Percentiles rank a stretch among this genome's conserved stretches.
Evolutionary conservation across 1,140 invertebrate genomes (phyloP).

Genomic region (Hyphantria cunea): DNA sequence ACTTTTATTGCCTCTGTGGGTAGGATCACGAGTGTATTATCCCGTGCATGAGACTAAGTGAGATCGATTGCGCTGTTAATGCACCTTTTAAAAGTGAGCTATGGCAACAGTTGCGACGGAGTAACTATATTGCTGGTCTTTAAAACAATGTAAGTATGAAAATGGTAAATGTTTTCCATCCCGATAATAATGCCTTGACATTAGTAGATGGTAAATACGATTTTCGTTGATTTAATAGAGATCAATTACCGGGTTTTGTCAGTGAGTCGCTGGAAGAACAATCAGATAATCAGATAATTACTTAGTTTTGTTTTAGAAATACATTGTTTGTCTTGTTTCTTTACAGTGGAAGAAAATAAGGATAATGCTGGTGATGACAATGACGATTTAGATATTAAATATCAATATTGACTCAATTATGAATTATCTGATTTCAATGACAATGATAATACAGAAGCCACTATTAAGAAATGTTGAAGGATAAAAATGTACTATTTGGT

Average conservation of each 20-base stretch:
- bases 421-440: constrained; percentile 7
- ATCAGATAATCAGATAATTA: too few species aligned
- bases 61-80: too few species aligned
- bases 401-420: not conserved
- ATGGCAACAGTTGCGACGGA: not conserved
- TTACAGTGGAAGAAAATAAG: constrained; percentile 1
- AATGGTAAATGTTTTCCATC: not conserved
- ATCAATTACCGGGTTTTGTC: not conserved
- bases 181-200: not conserved
- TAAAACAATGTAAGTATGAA: not conserved
- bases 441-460: constrained; percentile 6
- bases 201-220: not conserved
- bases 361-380: constrained; percentile 8
- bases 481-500: not conserved
- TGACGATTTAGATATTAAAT: constrained; percentile 8
- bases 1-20: not conserved
- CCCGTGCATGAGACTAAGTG: too few species aligned
- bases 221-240: not conserved
- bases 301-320: not conserved
- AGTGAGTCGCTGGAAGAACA: constrained; percentile 1
- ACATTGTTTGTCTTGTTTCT: constrained; percentile 2
- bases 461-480: not conserved
- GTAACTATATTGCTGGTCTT: not conserved
- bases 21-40: too few species aligned
- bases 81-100: not conserved